Evolutionary conservation across 2,888 invertebrate species (phyloP).

Genomic region (Dendrolimus pini): DNA sequence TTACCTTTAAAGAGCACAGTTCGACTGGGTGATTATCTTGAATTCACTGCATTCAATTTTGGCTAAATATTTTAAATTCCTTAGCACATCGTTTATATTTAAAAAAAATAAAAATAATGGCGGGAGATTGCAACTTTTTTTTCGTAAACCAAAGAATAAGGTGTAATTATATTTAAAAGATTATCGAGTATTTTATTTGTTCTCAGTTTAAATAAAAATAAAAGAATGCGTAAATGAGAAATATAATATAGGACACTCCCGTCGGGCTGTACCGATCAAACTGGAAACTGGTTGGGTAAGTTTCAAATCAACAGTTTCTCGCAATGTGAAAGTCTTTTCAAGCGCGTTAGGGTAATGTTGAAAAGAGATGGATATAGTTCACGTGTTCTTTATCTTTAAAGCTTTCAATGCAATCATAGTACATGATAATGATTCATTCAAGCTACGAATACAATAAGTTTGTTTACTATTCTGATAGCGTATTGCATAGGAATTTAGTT

Average conservation of each 20-base stretch:
- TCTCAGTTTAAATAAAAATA: too few species aligned
- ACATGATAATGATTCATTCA: background rate
- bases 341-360: constrained; percentile 1
- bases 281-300: background rate
- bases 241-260: background rate
- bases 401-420: background rate
- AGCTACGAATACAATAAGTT: background rate
- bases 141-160: too few species aligned
- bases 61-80: background rate
- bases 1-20: background rate
- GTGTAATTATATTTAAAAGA: too few species aligned
- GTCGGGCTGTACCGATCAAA: background rate
- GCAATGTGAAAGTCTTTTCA: constrained; percentile 3
- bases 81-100: too few species aligned
- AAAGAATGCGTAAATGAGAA: too few species aligned
- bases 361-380: background rate
- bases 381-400: background rate
- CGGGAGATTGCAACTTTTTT: background rate
- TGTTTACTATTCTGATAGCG: background rate
- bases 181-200: too few species aligned
- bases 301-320: background rate
- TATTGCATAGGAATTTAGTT: background rate
- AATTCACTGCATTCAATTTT: background rate
- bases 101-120: background rate
- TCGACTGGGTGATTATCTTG: background rate